These are phyloP conservation scores for Marisa cornuarietis DNA, from an alignment of 1,140 invertebrate genomes.

Conservation along the genomic window DNA sequence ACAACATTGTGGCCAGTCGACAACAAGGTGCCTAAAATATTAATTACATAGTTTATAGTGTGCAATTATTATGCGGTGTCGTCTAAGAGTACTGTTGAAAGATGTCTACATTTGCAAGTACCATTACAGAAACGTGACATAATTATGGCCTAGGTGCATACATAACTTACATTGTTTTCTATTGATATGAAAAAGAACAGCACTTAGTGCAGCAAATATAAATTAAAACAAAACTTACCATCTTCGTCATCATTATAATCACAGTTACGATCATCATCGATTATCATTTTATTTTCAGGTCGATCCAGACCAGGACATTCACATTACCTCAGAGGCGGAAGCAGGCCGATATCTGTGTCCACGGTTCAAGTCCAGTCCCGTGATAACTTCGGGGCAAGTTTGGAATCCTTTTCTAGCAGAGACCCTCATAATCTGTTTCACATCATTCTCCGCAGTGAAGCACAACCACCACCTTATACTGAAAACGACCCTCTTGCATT, in stretches of 20 bases:
- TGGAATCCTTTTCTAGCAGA: neutral
- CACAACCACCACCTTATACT: conserved; percentile 5
- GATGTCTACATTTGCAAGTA: neutral
- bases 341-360: neutral
- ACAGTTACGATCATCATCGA: too few species aligned
- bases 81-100: neutral
- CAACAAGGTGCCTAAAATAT: neutral
- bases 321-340: neutral
- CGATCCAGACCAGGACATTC: neutral
- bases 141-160: neutral
- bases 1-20: neutral
- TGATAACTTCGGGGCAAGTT: neutral
- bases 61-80: neutral
- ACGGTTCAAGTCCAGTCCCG: neutral
- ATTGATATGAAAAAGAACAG: too few species aligned
- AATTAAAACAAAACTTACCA: too few species aligned
- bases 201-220: too few species aligned
- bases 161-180: too few species aligned
- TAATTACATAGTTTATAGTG: neutral
- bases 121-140: neutral
- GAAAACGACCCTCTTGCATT: conserved; percentile 1
- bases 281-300: neutral
- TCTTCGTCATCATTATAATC: too few species aligned
- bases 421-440: neutral
- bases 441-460: neutral